Percentiles rank a stretch among this genome's conserved stretches.
Conservation (phyloP, 2,797 vertebrate genomes). For the Anguilla marmorata region DNA sequence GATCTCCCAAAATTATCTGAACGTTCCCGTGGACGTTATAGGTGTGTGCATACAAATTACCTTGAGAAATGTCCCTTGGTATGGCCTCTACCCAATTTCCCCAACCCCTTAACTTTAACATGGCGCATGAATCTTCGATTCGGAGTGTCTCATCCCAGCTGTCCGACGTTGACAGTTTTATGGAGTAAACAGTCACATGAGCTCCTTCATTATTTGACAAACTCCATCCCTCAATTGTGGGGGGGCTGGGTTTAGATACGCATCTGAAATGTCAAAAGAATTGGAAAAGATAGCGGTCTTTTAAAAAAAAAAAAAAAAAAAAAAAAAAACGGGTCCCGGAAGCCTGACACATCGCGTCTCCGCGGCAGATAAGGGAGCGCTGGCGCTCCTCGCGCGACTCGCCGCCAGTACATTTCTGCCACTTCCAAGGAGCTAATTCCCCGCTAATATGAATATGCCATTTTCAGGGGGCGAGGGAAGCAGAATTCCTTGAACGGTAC, state of each 20-base stretch:
- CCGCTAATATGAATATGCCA: slow-evolving; percentile 76
- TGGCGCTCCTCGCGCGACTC: slow-evolving; percentile 45
- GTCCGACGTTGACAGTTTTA: neutral
- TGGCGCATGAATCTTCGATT: neutral
- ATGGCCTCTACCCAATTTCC: slow-evolving; percentile 31
- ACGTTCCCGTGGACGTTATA: slow-evolving; percentile 32
- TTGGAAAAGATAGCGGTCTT: slow-evolving; percentile 70
- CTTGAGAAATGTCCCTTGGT: slow-evolving; percentile 30
- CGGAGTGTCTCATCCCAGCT: slow-evolving; percentile 9
- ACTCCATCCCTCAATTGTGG: slow-evolving; percentile 43
- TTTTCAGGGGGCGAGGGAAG: slow-evolving; percentile 60
- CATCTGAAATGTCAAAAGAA: slow-evolving; percentile 80
- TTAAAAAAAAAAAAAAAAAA: slow-evolving; percentile 50
- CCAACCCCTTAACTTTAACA: slow-evolving; percentile 20
- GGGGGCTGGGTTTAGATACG: slow-evolving; percentile 60
- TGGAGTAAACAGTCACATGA: slow-evolving; percentile 29
- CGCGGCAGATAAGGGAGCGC: slow-evolving; percentile 64
- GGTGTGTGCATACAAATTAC: slow-evolving; percentile 34
- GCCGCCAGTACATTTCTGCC: slow-evolving; percentile 47
- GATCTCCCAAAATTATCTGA: slow-evolving; percentile 36
- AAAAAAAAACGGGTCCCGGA: slow-evolving; percentile 50
- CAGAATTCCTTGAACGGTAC: slow-evolving; percentile 65
- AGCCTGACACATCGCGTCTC: slow-evolving; percentile 51
- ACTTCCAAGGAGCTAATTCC: slow-evolving; percentile 69
- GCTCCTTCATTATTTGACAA: slow-evolving; percentile 72